Percentiles rank a stretch among this genome's conserved stretches.
These are phyloP conservation scores for Corythornis madagascariensis DNA, from an alignment of 2,113 vertebrate genomes.

Conservation along the genomic window DNA sequence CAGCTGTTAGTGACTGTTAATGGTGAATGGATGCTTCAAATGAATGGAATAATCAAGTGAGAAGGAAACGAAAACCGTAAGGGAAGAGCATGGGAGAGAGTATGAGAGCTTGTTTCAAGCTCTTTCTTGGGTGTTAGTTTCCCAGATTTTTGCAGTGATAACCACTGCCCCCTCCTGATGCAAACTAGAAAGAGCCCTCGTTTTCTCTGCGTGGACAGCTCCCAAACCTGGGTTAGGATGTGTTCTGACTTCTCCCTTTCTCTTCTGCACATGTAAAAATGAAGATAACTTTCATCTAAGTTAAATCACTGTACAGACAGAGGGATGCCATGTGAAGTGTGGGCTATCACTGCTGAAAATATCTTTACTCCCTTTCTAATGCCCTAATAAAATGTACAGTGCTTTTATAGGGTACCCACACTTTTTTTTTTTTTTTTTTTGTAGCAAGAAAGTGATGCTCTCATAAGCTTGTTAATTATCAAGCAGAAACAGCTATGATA, in stretches of 20 bases:
- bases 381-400: not conserved
- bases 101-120: not conserved
- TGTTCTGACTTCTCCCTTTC: not conserved
- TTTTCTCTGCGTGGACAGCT: not conserved
- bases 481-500: not conserved
- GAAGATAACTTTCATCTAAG: not conserved
- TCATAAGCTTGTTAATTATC: not conserved
- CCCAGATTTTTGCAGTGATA: not conserved
- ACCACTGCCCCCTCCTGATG: slow-evolving; percentile 48
- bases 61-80: not conserved
- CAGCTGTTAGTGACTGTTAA: not conserved
- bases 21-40: not conserved
- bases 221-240: not conserved
- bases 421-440: not conserved
- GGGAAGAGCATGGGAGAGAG: not conserved
- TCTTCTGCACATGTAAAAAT: not conserved
- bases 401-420: not conserved
- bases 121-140: not conserved
- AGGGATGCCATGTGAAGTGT: not conserved
- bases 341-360: not conserved
- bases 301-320: not conserved
- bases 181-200: not conserved
- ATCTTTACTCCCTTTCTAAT: not conserved
- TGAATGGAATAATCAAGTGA: not conserved
- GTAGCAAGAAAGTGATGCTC: not conserved